Percentiles rank a stretch among this genome's conserved stretches.
phyloP scores from a whole-genome alignment of 2,888 invertebrate genomes.

The Chrysopilus asiliformis region DNA sequence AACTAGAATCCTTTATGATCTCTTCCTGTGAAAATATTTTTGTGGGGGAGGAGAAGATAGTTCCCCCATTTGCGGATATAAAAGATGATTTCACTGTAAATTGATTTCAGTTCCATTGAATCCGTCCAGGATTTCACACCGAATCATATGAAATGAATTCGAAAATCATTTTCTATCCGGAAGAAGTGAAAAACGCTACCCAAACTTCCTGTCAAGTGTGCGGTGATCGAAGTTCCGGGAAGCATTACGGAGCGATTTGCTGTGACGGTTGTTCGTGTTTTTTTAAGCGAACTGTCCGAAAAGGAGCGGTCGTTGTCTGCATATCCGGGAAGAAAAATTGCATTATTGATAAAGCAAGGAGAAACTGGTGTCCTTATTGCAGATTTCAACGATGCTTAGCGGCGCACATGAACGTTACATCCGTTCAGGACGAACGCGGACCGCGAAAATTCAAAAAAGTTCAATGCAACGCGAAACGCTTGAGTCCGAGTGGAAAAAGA shows the following conservation, averaged over 20 bases:
- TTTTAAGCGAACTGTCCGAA: conserved; percentile 70
- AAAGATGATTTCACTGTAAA: too few species aligned
- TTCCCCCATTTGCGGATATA: too few species aligned
- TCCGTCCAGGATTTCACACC: too few species aligned
- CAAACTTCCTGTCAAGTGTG: conserved; percentile 69
- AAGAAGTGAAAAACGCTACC: too few species aligned
- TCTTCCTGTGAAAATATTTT: too few species aligned
- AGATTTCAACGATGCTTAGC: conserved; percentile 62
- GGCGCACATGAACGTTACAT: conserved; percentile 65
- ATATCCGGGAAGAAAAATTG: conserved; percentile 65
- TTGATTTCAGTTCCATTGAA: too few species aligned
- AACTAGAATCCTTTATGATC: too few species aligned
- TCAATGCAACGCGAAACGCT: background rate
- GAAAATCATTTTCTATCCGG: too few species aligned
- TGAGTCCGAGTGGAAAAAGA: too few species aligned
- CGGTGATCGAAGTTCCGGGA: conserved; percentile 69
- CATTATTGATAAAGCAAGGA: conserved; percentile 61
- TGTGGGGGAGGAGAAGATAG: too few species aligned
- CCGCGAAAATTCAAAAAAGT: conserved; percentile 41
- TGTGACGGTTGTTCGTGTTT: conserved; percentile 86
- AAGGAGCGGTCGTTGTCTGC: conserved; percentile 59
- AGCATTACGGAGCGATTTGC: conserved; percentile 72
- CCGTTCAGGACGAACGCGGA: conserved; percentile 75
- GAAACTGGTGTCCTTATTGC: conserved; percentile 83
- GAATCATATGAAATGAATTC: too few species aligned